Evolutionary conservation across 2,888 invertebrate species (phyloP), one percentile per base, ranked within the genome.

Genomic region (Chydorus sphaericus): DNA sequence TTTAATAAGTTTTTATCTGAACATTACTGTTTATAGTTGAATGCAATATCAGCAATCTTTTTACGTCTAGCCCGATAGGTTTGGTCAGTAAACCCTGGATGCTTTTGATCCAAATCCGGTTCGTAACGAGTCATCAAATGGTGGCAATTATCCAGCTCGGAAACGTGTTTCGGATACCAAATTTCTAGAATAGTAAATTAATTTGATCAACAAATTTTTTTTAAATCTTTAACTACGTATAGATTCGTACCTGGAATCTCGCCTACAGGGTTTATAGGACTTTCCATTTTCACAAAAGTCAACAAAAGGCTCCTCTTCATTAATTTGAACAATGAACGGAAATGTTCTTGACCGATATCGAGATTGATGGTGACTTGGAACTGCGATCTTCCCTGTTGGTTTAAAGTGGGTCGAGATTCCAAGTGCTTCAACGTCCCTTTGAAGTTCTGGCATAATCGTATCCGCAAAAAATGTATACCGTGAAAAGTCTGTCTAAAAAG

Each of bases 51-150:
- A 23, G 97, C 96, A 65, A 97, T 96, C 67, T 86, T 78, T 76
- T 96, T 96, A 65, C 96, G 81, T 61, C 97, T 83, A 59, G 82
- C 82, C 58, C 97, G 79, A 73, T 97, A 97, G 11, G 83, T 86
- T 70, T 86, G 85, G 71, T 97, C 97, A 50, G 92, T 86, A 71
- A 97, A 98, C 26, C 97, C 96, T 7, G 97, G 97, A 70, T 98
- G 97, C 72, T 91, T 94, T 82, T 93, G 87, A 70, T 98, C 97
- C 62, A 98, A 76, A 69, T 98, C 97, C 1, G 96, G 92, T 67
- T 97, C 97, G 69, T 89, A 97, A 71, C 93, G 94, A 65, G 97
- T 91, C 85, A 97, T 93, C 65, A 96, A 77, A 69, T 97, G 96
- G 69, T 96, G 94, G 78, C 96, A 97, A 70, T 83, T 83, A 70